A percentile compares a stretch with the other conserved stretches of the same genome.
Conservation (phyloP, 2,888 invertebrate genomes). For the Horisme vitalbata region DNA sequence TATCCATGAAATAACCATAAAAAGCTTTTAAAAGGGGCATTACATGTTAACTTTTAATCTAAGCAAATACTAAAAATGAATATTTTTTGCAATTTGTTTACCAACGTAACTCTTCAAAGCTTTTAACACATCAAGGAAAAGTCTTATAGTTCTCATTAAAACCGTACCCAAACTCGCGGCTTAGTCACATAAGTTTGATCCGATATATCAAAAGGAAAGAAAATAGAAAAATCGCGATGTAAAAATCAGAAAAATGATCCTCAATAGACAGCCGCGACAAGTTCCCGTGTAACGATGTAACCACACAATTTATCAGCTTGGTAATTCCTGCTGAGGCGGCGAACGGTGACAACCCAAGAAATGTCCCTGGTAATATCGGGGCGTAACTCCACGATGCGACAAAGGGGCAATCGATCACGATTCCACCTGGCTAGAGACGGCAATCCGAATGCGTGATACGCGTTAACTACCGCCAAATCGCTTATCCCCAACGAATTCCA, state of each 20-base stretch:
- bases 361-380: slow-evolving; percentile 59
- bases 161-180: no score
- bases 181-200: no score
- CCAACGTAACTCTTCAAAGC: no score
- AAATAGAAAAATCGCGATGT: neutral
- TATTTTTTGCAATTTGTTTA: no score
- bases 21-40: no score
- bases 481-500: slow-evolving; percentile 34
- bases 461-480: slow-evolving; percentile 62
- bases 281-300: slow-evolving; percentile 40
- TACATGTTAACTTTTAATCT: no score
- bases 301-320: slow-evolving; percentile 57
- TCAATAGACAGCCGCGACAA: slow-evolving; percentile 25
- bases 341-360: slow-evolving; percentile 63
- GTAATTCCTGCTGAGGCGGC: slow-evolving; percentile 57
- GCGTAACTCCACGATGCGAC: slow-evolving; percentile 52
- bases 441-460: slow-evolving; percentile 70
- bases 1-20: no score
- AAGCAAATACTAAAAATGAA: no score
- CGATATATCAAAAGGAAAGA: neutral
- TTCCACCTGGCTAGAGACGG: slow-evolving; percentile 66
- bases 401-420: slow-evolving; percentile 75
- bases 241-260: slow-evolving; percentile 2
- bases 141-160: no score
- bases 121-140: no score